These are phyloP conservation scores for Brachynemurus nebulosus DNA, from an alignment of 2,888 invertebrate species.

Conservation along the genomic window DNA sequence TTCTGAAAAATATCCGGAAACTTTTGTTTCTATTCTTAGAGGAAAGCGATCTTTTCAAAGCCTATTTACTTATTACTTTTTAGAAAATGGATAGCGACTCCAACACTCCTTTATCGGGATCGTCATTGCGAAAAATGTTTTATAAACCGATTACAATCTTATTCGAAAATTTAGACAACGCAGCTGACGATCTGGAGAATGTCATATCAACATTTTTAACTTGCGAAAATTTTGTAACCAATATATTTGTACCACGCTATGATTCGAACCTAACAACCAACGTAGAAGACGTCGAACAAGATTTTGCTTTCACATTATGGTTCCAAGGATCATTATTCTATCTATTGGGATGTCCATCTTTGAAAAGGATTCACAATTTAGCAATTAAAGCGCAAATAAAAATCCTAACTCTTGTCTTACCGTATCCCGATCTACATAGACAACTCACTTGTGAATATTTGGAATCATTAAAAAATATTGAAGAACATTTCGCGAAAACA, in stretches of 20 bases:
- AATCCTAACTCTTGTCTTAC: constrained; percentile 38
- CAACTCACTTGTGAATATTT: constrained; percentile 37
- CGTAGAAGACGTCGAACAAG: constrained; percentile 28
- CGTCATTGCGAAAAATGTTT: constrained; percentile 45
- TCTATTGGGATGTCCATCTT: constrained; percentile 29
- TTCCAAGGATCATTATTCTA: constrained; percentile 51
- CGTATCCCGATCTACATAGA: constrained; percentile 36
- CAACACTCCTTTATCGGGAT: too few relatives aligned
- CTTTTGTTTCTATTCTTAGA: too few relatives aligned
- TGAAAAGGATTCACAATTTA: constrained; percentile 36
- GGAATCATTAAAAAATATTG: constrained; percentile 20
- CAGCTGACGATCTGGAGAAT: constrained; percentile 39
- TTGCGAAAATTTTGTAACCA: constrained; percentile 36
- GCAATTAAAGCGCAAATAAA: constrained; percentile 42
- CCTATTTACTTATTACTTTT: too few relatives aligned
- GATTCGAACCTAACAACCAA: constrained; percentile 34
- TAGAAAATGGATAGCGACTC: too few relatives aligned
- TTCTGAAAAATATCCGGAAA: too few relatives aligned
- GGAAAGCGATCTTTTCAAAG: too few relatives aligned
- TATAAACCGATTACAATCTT: constrained; percentile 44
- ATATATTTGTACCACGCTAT: constrained; percentile 37
- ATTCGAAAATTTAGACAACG: constrained; percentile 40
- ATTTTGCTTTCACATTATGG: constrained; percentile 47
- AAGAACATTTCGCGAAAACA: too few relatives aligned
- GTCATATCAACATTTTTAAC: constrained; percentile 45